Conservation (phyloP, 2,113 vertebrate species). For the Malurus cyaneus region DNA sequence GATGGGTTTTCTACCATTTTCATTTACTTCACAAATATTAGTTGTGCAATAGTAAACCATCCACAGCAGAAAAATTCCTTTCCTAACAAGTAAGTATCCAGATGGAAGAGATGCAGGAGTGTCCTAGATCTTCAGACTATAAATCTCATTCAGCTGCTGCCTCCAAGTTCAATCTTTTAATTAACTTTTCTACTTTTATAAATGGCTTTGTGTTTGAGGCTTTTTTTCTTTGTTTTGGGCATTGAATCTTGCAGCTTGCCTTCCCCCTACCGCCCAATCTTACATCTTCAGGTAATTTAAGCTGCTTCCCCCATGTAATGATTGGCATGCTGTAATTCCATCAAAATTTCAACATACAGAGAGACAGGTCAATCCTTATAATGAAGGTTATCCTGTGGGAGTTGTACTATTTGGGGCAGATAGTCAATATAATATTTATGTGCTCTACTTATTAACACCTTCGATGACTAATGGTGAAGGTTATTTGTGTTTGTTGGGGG, state of each 20-base stretch:
- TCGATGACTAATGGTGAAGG: not conserved
- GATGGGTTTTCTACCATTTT: not conserved
- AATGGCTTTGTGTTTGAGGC: not conserved
- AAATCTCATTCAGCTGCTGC: slow-evolving; percentile 11
- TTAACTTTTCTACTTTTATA: slow-evolving; percentile 6
- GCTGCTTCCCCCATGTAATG: not conserved
- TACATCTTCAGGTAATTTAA: not conserved
- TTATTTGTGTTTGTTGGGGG: not conserved
- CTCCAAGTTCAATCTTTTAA: slow-evolving; percentile 10
- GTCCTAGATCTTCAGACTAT: not conserved
- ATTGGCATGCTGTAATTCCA: not conserved
- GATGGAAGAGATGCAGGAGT: not conserved
- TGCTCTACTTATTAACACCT: not conserved
- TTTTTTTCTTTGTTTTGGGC: not conserved
- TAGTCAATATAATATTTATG: not conserved
- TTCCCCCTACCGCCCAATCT: not conserved
- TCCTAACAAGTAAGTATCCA: not conserved
- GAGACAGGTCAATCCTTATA: not conserved
- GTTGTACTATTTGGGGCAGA: not conserved
- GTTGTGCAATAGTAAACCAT: not conserved
- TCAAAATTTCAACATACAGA: not conserved
- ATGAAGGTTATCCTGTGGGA: not conserved
- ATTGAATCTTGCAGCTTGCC: not conserved
- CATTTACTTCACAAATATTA: not conserved
- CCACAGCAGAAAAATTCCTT: not conserved